Evolutionary conservation across 2,888 invertebrate species (phyloP).

Genomic region (Dione vanillae): DNA sequence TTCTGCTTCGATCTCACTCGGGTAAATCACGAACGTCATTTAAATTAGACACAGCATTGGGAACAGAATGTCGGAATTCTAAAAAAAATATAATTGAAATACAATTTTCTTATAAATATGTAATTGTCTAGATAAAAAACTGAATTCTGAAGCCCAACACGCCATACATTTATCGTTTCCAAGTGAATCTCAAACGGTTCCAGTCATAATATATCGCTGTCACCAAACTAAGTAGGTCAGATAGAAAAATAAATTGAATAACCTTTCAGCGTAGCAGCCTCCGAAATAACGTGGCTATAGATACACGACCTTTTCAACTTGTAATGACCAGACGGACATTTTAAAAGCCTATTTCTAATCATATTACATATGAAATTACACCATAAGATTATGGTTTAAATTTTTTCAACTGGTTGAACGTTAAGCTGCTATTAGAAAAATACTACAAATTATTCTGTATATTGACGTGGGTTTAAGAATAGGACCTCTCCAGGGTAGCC

Average conservation of each 20-base stretch:
- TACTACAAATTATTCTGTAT: too few relatives aligned
- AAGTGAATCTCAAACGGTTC: constrained; percentile 9
- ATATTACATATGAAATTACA: neutral
- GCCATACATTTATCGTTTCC: neutral
- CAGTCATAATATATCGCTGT: constrained; percentile 18
- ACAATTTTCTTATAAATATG: neutral
- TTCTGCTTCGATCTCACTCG: too few relatives aligned
- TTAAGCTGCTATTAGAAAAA: too few relatives aligned
- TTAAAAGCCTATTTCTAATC: constrained; percentile 6
- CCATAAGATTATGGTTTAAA: too few relatives aligned
- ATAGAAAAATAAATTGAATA: constrained; percentile 44
- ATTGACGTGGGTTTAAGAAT: too few relatives aligned
- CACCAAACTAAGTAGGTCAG: constrained; percentile 18
- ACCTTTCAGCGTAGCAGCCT: constrained; percentile 32
- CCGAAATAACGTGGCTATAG: constrained; percentile 42
- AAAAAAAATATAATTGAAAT: neutral
- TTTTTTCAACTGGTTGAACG: too few relatives aligned
- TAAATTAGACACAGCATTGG: too few relatives aligned
- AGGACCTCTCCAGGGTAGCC: too few relatives aligned
- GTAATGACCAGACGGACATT: constrained; percentile 23
- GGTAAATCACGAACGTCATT: too few relatives aligned
- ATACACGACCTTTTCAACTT: constrained; percentile 34
- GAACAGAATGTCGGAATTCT: too few relatives aligned
- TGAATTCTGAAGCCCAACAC: neutral
- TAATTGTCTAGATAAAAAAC: neutral